Conservation (phyloP, 2,888 invertebrate species). For the Hemithea aestivaria region DNA sequence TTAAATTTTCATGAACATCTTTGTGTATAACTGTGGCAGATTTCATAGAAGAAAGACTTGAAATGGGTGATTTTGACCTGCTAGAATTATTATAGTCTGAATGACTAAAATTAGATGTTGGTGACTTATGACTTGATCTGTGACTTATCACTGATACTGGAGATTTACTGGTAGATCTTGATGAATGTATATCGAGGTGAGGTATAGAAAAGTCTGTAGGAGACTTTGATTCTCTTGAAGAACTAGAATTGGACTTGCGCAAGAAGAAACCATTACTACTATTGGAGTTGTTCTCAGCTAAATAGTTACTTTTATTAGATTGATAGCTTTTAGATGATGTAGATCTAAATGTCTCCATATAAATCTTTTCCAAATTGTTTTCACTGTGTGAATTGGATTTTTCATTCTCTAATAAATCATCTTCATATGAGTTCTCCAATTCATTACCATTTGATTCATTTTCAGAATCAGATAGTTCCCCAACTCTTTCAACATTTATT, state of each 20-base stretch:
- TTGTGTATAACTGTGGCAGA: conserved; percentile 49
- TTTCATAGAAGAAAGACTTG: conserved; percentile 45
- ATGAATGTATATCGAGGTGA: no score
- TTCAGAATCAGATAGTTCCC: conserved; percentile 30
- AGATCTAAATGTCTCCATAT: conserved; percentile 58
- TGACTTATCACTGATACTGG: conserved; percentile 43
- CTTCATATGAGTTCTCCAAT: conserved; percentile 29
- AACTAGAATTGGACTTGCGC: conserved; percentile 39
- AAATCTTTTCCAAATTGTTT: conserved; percentile 63
- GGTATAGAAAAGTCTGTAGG: conserved; percentile 31
- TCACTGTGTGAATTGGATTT: conserved; percentile 44
- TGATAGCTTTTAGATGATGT: conserved; percentile 43
- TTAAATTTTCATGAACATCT: conserved; percentile 42
- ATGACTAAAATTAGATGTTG: conserved; percentile 19
- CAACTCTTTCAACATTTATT: conserved; percentile 30
- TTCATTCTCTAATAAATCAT: conserved; percentile 34
- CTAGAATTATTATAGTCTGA: conserved; percentile 27
- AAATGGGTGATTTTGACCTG: conserved; percentile 47
- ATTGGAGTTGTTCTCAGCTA: conserved; percentile 24
- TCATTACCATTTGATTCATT: conserved; percentile 30
- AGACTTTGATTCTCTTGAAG: conserved; percentile 40
- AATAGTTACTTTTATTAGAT: conserved; percentile 36
- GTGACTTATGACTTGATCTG: conserved; percentile 33
- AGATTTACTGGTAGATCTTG: conserved; percentile 41
- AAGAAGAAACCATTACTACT: conserved; percentile 51